These are phyloP conservation scores for Turritopsis rubra DNA, from an alignment of 30 jellyfish, hydroid and myxozoan genomes.

Conservation along the genomic window DNA sequence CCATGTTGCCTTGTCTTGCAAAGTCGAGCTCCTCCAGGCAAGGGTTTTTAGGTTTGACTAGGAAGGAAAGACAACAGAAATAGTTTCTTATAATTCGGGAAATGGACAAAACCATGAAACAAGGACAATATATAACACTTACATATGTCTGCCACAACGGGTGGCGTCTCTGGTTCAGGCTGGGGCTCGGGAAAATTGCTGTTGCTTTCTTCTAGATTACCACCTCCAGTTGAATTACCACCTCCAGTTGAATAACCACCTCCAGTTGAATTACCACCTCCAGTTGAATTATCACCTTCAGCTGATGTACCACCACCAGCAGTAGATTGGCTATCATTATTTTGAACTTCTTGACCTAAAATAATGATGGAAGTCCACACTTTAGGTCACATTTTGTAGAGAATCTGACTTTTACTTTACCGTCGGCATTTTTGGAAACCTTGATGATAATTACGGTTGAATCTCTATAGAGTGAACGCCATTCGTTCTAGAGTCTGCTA, in stretches of 20 bases:
- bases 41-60: constrained; percentile 14
- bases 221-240: neutral
- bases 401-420: too few relatives aligned
- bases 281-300: neutral
- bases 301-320: too few relatives aligned
- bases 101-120: neutral
- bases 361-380: too few relatives aligned
- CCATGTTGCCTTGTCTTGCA: constrained; percentile 13
- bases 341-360: too few relatives aligned
- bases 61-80: neutral
- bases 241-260: neutral
- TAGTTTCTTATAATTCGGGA: neutral
- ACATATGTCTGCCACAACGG: constrained; percentile 9
- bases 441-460: too few relatives aligned
- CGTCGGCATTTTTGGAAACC: too few relatives aligned
- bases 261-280: neutral
- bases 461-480: too few relatives aligned
- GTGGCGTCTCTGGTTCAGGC: constrained; percentile 3
- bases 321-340: too few relatives aligned
- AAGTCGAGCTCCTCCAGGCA: constrained; percentile 8
- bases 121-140: neutral
- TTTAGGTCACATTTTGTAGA: too few relatives aligned
- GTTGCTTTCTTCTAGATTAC: neutral
- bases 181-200: neutral
- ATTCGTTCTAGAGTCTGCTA: too few relatives aligned